phyloP scores from a whole-genome alignment of 2,888 invertebrate species.

The Heliconius sara region DNA sequence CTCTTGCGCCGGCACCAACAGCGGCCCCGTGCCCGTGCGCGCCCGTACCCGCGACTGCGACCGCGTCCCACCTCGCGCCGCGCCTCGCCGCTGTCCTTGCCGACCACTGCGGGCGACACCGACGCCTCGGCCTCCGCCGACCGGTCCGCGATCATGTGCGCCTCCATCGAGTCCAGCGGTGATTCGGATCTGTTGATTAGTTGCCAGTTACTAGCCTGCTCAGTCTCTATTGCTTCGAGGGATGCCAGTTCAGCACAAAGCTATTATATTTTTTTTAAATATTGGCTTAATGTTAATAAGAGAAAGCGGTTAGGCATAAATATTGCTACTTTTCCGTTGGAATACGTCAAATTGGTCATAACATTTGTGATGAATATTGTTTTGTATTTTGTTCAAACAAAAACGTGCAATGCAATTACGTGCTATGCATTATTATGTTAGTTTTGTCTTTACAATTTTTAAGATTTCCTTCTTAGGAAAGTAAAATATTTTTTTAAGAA shows the following conservation, averaged over 20 bases:
- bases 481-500: too few relatives aligned
- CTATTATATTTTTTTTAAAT: too few relatives aligned
- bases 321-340: neutral
- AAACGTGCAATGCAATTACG: too few relatives aligned
- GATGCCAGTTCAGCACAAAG: neutral
- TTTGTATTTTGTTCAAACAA: neutral
- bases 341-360: neutral
- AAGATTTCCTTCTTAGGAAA: too few relatives aligned
- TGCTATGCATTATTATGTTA: too few relatives aligned
- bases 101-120: slow-evolving; percentile 51
- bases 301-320: neutral
- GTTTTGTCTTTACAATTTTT: too few relatives aligned
- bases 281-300: neutral
- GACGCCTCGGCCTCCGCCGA: slow-evolving; percentile 66
- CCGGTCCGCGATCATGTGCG: slow-evolving; percentile 76
- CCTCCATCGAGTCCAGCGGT: slow-evolving; percentile 69
- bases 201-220: neutral
- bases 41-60: slow-evolving; percentile 73
- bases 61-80: slow-evolving; percentile 67
- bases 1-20: slow-evolving; percentile 78
- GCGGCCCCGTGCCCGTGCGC: slow-evolving; percentile 62
- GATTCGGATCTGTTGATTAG: slow-evolving; percentile 65
- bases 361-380: neutral
- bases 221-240: neutral
- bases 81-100: slow-evolving; percentile 53